Base-by-base conservation (phyloP, 2,113 vertebrate genomes). In the Plectropomus leopardus region DNA sequence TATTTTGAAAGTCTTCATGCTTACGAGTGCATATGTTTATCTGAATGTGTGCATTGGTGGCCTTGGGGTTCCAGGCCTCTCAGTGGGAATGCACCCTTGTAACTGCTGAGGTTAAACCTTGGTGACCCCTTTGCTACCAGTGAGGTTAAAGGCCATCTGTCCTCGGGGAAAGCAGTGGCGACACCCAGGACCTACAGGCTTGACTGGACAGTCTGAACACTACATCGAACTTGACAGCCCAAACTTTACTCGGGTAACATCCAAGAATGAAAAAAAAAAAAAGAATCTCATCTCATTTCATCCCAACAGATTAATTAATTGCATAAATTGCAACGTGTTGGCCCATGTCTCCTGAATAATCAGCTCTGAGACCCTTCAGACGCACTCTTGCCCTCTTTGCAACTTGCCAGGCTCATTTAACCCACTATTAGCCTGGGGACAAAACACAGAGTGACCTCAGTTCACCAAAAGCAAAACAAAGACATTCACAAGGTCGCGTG, bases 31-130 rank as follows among this genome's bases (percentile, higher is more conserved):
- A 21, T 28, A 4, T 50, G 64, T 67, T 10, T 67, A 75, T 70
- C 10, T 63, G 36, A 48, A 60, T 79, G 50, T 72, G 73, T 76
- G 61, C 47, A 36, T 81, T 77, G 82, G 82, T 80, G 70, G 83
- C 77, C 76, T 76, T 72, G 65, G 28, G 82, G 79, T 51, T 72
- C 70, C 58, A 28, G 54, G 70, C 23, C 80, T 84, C 65, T 79
- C 88, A 86, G 83, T 88, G 68, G 87, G 92, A 91, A 90, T 88
- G 76, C 74, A 87, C 71, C 85, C 86, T 86, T 76, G 74, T 92
- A 91, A 90, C 89, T 78, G 50, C 80, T 3, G 63, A 80, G 89
- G 91, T 94, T 90, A 86, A 82, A 73, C 77, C 32, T 28, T 50
- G 69, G 73, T 77, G 88, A 91, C 92, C 92, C 83, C 75, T 55